Evolutionary conservation across 2,113 vertebrate species (phyloP).

Genomic region (Macrotis lagotis): DNA sequence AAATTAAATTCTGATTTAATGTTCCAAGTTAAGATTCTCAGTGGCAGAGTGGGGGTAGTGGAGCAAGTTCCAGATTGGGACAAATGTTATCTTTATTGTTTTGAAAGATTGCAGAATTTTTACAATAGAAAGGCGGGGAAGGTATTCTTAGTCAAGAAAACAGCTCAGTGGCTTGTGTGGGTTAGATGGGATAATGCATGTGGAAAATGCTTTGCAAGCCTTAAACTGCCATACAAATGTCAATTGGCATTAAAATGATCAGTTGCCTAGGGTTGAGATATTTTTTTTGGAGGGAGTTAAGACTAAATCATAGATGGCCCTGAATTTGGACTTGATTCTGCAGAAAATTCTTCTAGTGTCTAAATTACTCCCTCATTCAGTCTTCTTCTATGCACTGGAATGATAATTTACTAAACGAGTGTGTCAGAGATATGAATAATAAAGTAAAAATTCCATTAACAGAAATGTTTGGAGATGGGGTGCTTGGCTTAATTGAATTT

Average conservation of each 20-base stretch:
- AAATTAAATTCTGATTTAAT: neutral
- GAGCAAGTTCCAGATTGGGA: neutral
- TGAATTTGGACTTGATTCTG: neutral
- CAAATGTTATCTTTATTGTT: neutral
- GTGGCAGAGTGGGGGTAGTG: neutral
- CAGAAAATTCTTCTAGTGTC: neutral
- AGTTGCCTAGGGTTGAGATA: neutral
- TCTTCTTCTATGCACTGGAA: neutral
- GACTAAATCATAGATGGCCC: neutral
- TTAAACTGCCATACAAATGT: neutral
- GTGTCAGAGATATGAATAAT: slow-evolving; percentile 48
- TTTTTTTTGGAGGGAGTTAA: neutral
- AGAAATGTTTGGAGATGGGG: neutral
- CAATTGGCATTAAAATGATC: neutral
- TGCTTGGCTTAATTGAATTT: neutral
- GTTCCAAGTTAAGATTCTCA: neutral
- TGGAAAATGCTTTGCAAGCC: neutral
- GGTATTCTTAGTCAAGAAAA: neutral
- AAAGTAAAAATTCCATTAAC: neutral
- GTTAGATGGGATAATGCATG: neutral
- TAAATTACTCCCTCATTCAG: neutral
- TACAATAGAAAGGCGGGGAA: neutral
- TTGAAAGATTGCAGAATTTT: neutral
- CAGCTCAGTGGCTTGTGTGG: neutral
- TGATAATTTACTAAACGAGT: slow-evolving; percentile 51